Evolutionary conservation across 2,113 vertebrate genomes (phyloP), one percentile per base, ranked within the genome.

Genomic region (Sinocyclocheilus anshuiensis): DNA sequence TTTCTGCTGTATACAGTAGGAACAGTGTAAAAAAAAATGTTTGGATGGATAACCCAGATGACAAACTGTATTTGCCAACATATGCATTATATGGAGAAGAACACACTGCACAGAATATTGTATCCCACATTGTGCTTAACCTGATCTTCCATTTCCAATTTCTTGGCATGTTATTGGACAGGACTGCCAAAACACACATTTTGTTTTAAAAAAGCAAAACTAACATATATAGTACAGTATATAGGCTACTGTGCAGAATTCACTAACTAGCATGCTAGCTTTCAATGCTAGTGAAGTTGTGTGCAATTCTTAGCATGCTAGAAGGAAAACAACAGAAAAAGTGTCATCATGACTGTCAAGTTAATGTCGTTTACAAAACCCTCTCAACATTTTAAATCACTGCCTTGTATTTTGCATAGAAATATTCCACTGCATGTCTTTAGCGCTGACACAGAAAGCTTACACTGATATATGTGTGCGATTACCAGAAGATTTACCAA

Each of bases 321-420:
- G 3, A 78, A 36, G 53, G 6, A 33, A 78, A 57, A 33, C 16
- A 78, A 53, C 13, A 16, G 26, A 77, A 18, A 77, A 18, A 77
- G 16, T 12, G n/a, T 50, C 45, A 77, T 3, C 12, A 6, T 20
- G 4, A 72, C 69, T 42, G 69, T 42, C 20, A 8, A 15, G 55
- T 42, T 63, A 39, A 39, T 80, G 6, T 39, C 2, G 13, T 61
- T 81, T 18, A 18, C 57, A 67, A n/a, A 81, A 81, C 79, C 36
- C 36, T 81, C 61, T 81, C 78, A 42, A 7, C 3, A 29, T 65
- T 65, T 67, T 29, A 45, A 65, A 65, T 48, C 16, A 29, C 48
- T 20, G 48, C 48, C 45, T 29, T 81, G 33, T 5, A 12, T 26
- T 63, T 63, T 87, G 89, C 86, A 92, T 89, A 89, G 91, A 48